Evolutionary conservation across 2,113 vertebrate genomes (phyloP).

Genomic region (Nothocercus nigrocapillus): DNA sequence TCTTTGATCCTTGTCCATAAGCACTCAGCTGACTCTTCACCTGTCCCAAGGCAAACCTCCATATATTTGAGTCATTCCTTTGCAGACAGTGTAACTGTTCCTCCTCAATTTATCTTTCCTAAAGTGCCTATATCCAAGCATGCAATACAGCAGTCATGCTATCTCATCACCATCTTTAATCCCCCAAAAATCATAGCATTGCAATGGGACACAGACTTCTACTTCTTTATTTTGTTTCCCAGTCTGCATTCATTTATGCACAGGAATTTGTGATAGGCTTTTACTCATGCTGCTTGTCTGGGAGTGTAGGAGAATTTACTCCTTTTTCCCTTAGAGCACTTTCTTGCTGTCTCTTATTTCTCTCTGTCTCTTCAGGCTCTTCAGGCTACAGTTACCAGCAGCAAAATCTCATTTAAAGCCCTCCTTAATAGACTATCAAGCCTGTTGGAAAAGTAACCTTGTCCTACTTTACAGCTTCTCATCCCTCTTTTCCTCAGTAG

Average conservation of each 20-base stretch:
- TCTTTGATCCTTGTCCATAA: background rate
- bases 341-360: background rate
- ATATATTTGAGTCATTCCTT: background rate
- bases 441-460: accelerated
- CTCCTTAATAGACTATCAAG: background rate
- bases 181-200: background rate
- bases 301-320: background rate
- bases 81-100: background rate
- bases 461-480: background rate
- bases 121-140: background rate
- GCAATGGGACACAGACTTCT: background rate
- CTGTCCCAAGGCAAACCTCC: background rate
- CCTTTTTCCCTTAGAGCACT: background rate
- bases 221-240: background rate
- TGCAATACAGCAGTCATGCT: background rate
- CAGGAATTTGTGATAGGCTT: background rate
- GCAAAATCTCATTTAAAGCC: background rate
- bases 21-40: background rate
- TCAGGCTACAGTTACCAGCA: background rate
- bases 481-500: background rate
- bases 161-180: background rate
- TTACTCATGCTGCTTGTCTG: background rate
- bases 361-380: background rate
- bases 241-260: background rate
- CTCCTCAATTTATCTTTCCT: background rate